Conservation (phyloP, 2,888 invertebrate species). For the Aleiodes testaceus region DNA sequence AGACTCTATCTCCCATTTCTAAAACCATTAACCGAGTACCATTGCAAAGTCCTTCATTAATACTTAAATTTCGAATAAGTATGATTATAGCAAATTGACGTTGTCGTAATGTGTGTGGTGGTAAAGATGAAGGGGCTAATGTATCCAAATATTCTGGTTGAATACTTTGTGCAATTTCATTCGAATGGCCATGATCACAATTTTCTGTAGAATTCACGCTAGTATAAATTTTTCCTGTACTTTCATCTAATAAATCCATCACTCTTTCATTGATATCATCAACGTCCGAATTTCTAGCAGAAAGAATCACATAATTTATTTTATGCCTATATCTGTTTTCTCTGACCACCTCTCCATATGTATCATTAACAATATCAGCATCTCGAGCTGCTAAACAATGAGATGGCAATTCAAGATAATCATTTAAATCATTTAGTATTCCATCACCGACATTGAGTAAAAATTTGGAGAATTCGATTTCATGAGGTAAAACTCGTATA, state of each 20-base stretch:
- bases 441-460: no score
- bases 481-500: no score
- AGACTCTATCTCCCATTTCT: not conserved
- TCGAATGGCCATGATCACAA: not conserved
- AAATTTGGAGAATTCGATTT: no score
- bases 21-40: constrained; percentile 10
- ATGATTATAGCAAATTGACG: constrained; percentile 13
- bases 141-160: constrained; percentile 35
- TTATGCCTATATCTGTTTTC: no score
- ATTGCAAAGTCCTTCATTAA: constrained; percentile 8
- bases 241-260: constrained; percentile 18
- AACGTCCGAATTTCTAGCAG: no score
- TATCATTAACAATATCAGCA: no score
- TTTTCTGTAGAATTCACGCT: constrained; percentile 34
- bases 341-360: no score
- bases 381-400: no score
- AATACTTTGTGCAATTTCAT: not conserved
- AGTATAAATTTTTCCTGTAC: constrained; percentile 29
- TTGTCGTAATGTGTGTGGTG: not conserved
- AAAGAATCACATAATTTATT: no score
- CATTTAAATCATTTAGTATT: no score
- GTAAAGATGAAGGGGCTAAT: not conserved
- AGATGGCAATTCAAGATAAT: no score
- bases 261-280: constrained; percentile 14
- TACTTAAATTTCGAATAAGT: not conserved